Percentiles rank a stretch among this genome's conserved stretches.
Evolutionary conservation across 2,888 invertebrate genomes (phyloP).

Genomic region (Deroplatys truncata): DNA sequence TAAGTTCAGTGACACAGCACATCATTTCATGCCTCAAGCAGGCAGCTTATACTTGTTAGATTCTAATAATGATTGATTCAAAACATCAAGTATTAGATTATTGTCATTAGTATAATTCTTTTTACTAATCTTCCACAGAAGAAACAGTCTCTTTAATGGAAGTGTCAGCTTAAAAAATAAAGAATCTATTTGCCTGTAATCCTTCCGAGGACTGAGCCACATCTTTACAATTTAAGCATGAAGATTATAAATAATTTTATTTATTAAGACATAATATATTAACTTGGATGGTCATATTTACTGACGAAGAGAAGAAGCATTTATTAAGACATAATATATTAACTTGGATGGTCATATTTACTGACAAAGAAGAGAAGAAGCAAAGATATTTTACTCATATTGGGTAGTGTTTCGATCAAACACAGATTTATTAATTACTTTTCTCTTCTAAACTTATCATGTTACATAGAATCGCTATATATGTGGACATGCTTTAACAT

Average conservation of each 20-base stretch:
- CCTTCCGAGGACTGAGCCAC: background rate
- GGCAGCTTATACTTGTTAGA: background rate
- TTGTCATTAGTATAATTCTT: background rate
- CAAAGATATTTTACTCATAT: too few relatives aligned
- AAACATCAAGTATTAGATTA: background rate
- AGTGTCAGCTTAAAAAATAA: too few relatives aligned
- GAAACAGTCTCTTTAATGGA: background rate
- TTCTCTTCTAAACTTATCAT: too few relatives aligned
- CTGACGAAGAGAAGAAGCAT: too few relatives aligned
- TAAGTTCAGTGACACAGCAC: background rate
- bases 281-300: too few relatives aligned
- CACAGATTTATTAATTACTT: too few relatives aligned
- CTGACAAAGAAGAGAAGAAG: too few relatives aligned
- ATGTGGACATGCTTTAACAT: too few relatives aligned
- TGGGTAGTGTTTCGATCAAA: too few relatives aligned
- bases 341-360: too few relatives aligned
- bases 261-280: background rate
- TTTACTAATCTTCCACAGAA: background rate
- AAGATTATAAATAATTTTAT: background rate
- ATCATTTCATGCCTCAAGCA: background rate
- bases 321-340: too few relatives aligned
- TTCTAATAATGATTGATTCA: background rate
- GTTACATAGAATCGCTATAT: too few relatives aligned
- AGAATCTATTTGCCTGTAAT: background rate
- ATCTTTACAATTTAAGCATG: background rate